phyloP scores from a whole-genome alignment of 2,113 vertebrate genomes.

The Calonectris borealis region DNA sequence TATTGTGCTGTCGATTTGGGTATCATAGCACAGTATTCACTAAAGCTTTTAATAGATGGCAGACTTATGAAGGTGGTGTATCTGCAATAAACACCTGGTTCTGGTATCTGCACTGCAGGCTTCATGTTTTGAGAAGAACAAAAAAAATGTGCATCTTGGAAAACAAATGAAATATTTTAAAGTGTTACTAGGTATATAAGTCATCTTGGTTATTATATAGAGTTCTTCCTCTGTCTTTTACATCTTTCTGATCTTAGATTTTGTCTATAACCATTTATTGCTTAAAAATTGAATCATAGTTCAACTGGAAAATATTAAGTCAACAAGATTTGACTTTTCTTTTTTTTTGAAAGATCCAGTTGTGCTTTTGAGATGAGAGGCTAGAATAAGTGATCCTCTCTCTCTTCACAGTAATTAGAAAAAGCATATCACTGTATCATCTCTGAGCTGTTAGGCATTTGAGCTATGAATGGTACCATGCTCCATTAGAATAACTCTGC shows the following conservation, averaged over 20 bases:
- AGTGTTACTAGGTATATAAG: not conserved
- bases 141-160: not conserved
- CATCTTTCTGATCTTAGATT: not conserved
- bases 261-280: not conserved
- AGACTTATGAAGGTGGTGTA: not conserved
- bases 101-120: not conserved
- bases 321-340: not conserved
- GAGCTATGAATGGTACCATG: not conserved
- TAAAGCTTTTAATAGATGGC: not conserved
- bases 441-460: not conserved
- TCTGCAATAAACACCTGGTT: not conserved
- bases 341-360: not conserved
- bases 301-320: not conserved
- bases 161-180: not conserved
- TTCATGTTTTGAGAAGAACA: not conserved
- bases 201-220: not conserved
- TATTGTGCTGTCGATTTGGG: not conserved
- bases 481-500: not conserved
- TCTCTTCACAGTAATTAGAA: not conserved
- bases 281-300: not conserved
- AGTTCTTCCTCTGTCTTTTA: not conserved
- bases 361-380: not conserved
- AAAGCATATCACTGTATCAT: too few relatives aligned
- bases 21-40: not conserved
- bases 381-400: not conserved